Evolutionary conservation across 1,140 invertebrate species (phyloP), one percentile per base, ranked within the genome.

Genomic region (Cotesia glomerata): DNA sequence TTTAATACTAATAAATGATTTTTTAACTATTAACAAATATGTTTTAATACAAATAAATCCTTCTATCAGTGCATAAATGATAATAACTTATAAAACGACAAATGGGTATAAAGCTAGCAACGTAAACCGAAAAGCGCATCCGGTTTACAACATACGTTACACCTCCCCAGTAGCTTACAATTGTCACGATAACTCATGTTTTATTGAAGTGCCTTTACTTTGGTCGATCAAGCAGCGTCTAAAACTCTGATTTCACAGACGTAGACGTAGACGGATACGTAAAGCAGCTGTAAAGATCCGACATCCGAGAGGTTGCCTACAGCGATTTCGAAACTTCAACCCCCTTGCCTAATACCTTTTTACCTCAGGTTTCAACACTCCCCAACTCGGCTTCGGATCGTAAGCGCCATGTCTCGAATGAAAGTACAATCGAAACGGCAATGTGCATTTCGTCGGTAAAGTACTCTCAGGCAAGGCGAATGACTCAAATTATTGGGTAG

Each of bases 401-500:
- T 58, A 34, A 58, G 26, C 26, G 56, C 35, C 49, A 45, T 26
- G 26, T 26, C 26, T 26, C 39, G 18, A 65, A 65, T 49, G 63
- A 65, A 36, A 65, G 63, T 65, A 65, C 63, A 65, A 65, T 65
- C 16, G 63, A 49, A 65, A 67, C 11, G 32, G 49, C 45, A 67
- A 67, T 36, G 65, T 54, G 49, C 65, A 67, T 67, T 67, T 67
- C 65, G 45, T 45, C 7, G 36, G 36, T 18, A 34, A 39, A 67
- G 65, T 67, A 49, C 65, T 49, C 39, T 54, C 26, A 39, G 36
- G 13, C 62, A 18, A 67, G 39, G 13, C 62, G 18, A 67, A 14
- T 49, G 49, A 67, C 49, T 54, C 39, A 67, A 67, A 67, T 67
- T 67, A 67, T 67, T 67, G 65, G 65, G 45, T 67, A 67, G 49